A percentile compares a stretch with the other conserved stretches of the same genome.
These are phyloP conservation scores for Menidia beryllina DNA, from an alignment of 2,113 vertebrate genomes.

Conservation along the genomic window DNA sequence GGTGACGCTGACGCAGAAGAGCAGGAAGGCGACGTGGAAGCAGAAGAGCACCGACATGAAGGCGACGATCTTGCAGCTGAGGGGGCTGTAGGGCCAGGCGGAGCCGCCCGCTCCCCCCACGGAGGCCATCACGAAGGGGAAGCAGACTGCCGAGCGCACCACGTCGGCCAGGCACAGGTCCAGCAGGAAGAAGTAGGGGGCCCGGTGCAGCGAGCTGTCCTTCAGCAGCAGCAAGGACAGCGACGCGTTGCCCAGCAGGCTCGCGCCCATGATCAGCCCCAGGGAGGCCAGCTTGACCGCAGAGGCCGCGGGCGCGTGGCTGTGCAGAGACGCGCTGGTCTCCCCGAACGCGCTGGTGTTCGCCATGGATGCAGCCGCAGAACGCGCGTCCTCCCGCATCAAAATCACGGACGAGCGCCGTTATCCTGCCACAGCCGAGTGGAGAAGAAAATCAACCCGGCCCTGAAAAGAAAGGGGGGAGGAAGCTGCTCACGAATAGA, in stretches of 20 bases:
- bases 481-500: conserved; percentile 20
- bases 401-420: conserved; percentile 47
- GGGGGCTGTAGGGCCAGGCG: conserved; percentile 86
- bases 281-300: conserved; percentile 91
- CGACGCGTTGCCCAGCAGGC: conserved; percentile 91
- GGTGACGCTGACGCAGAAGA: conserved; percentile 94
- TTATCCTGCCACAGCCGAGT: conserved; percentile 7
- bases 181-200: conserved; percentile 94
- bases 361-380: conserved; percentile 85
- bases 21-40: conserved; percentile 95
- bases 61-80: conserved; percentile 93
- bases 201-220: conserved; percentile 90
- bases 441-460: conserved; percentile 20
- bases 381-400: conserved; percentile 67
- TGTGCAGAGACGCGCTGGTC: conserved; percentile 86
- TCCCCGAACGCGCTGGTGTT: conserved; percentile 88
- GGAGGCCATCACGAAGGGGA: conserved; percentile 94
- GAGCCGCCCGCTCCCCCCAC: conserved; percentile 89
- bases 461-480: not conserved
- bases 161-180: conserved; percentile 94
- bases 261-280: conserved; percentile 89
- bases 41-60: conserved; percentile 95
- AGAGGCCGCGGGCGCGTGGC: conserved; percentile 85
- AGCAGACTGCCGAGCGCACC: conserved; percentile 91
- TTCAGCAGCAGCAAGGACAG: conserved; percentile 91